Percentiles rank a stretch among this genome's conserved stretches.
These are phyloP conservation scores for Rotaria sp. DNA, from an alignment of 2,888 invertebrate genomes.

Conservation along the genomic window DNA sequence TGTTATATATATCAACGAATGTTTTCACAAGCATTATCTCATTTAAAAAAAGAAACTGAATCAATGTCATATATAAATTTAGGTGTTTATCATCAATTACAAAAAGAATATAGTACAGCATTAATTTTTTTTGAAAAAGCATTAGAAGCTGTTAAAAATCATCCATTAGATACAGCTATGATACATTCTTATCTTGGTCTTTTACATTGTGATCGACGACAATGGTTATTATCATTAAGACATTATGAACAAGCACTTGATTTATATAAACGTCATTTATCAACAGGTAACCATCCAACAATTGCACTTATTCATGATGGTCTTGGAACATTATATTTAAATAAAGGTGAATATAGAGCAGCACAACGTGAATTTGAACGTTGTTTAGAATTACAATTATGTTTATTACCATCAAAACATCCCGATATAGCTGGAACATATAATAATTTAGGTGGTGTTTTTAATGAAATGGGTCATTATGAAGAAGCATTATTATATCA, in stretches of 20 bases:
- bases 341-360: background rate
- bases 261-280: background rate
- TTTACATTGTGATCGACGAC: conserved; percentile 3
- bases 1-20: background rate
- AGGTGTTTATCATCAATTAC: conserved; percentile 11
- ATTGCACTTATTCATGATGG: conserved; percentile 10
- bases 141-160: background rate
- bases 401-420: background rate
- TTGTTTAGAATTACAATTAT: background rate
- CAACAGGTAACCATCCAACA: background rate
- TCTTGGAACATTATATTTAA: conserved; percentile 9
- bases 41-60: background rate
- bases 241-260: background rate
- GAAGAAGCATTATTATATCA: background rate
- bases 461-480: background rate
- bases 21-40: background rate
- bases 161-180: conserved; percentile 18
- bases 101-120: conserved; percentile 27
- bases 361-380: background rate
- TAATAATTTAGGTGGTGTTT: conserved; percentile 14
- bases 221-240: conserved; percentile 7
- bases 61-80: background rate
- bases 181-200: background rate
- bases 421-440: background rate
- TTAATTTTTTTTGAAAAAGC: background rate